Percentiles rank a stretch among this genome's conserved stretches.
Evolutionary conservation across 2,113 vertebrate genomes (phyloP).

Genomic region (Oreochromis aureus): DNA sequence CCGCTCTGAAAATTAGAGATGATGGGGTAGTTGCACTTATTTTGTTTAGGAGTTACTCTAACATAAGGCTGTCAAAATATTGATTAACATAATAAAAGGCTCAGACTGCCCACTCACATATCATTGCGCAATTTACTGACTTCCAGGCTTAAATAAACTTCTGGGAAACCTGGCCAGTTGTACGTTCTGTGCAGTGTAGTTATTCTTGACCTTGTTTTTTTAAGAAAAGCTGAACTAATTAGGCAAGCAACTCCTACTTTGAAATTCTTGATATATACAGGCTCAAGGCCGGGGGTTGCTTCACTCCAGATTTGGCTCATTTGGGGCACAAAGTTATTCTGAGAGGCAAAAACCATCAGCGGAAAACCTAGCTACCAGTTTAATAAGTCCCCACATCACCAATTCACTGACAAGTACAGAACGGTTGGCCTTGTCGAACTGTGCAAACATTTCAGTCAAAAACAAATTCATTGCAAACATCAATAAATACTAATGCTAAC

Average conservation of each 20-base stretch:
- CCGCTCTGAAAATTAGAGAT: neutral
- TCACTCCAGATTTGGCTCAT: conserved; percentile 1
- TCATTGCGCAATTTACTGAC: neutral
- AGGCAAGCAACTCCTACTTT: conserved; percentile 19
- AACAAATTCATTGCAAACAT: conserved; percentile 27
- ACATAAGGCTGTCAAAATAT: neutral
- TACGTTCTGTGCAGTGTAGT: neutral
- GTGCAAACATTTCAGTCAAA: neutral
- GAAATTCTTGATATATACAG: conserved; percentile 17
- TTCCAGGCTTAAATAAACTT: conserved; percentile 16
- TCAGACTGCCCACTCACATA: neutral
- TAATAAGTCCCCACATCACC: neutral
- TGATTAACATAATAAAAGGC: neutral
- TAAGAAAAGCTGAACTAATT: neutral
- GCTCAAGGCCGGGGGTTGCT: conserved; percentile 9
- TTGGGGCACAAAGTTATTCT: neutral
- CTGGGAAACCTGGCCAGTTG: conserved; percentile 33
- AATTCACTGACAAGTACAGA: neutral
- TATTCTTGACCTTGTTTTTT: neutral
- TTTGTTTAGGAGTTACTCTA: neutral
- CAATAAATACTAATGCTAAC: conserved; percentile 31
- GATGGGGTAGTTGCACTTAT: neutral
- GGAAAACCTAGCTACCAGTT: neutral
- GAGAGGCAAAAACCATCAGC: neutral
- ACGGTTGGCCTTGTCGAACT: neutral